Evolutionary conservation across 2,113 vertebrate species (phyloP).

Genomic region (Aldabrachelys gigantea): DNA sequence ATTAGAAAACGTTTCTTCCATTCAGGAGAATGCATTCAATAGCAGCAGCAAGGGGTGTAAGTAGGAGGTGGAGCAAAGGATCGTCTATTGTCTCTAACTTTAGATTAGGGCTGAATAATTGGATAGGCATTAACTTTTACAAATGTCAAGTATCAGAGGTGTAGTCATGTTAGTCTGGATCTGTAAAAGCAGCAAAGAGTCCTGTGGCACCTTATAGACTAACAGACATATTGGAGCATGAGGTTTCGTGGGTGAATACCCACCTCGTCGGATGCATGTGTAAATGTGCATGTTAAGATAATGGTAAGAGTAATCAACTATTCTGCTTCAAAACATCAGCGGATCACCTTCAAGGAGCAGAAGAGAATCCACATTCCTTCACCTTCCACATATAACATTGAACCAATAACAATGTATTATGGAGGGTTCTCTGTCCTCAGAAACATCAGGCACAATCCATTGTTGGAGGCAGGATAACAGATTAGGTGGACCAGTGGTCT

Average conservation of each 20-base stretch:
- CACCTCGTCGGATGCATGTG: too few species aligned
- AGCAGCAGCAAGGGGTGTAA: neutral
- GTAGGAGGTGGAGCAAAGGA: neutral
- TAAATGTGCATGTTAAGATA: neutral
- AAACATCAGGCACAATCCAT: neutral
- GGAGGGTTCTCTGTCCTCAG: neutral
- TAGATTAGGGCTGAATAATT: neutral
- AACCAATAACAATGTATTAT: neutral
- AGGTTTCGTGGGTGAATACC: too few species aligned
- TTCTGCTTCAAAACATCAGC: neutral
- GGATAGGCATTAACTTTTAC: neutral
- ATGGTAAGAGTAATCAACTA: neutral
- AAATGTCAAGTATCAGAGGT: neutral
- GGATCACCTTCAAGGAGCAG: neutral
- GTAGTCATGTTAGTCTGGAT: too few species aligned
- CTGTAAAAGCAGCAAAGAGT: too few species aligned
- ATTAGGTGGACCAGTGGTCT: neutral
- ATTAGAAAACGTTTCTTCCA: neutral
- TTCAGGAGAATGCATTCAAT: neutral
- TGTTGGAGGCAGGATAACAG: neutral
- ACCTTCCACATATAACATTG: neutral
- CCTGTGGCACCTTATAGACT: too few species aligned
- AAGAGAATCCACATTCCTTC: neutral
- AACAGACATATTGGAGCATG: too few species aligned
- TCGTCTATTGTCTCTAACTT: neutral